These are phyloP conservation scores for Actinia equina DNA, from an alignment of 64 coral and sea anemone genomes.

Conservation along the genomic window DNA sequence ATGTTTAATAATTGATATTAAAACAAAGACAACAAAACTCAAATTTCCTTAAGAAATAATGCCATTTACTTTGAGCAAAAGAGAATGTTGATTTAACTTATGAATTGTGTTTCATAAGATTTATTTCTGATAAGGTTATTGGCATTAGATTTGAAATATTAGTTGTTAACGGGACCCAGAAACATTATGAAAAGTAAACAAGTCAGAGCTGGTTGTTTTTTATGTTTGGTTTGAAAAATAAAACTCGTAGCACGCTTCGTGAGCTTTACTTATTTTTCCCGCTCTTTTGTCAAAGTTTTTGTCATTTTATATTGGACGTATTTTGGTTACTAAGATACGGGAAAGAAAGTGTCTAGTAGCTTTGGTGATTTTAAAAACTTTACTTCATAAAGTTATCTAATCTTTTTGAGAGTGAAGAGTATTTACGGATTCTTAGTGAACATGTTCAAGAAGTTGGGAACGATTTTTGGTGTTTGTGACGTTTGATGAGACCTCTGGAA, in stretches of 20 bases:
- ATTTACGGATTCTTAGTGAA: slow-evolving; percentile 1
- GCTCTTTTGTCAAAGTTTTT: background rate
- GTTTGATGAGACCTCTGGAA: background rate
- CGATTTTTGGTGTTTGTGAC: background rate
- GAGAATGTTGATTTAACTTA: slow-evolving; percentile 12
- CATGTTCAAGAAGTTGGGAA: background rate
- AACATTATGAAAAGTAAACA: slow-evolving; percentile 29
- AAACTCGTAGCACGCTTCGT: background rate
- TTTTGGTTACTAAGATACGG: slow-evolving; percentile 7
- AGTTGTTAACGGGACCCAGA: slow-evolving; percentile 14
- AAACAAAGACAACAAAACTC: slow-evolving; percentile 18
- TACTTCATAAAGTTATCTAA: background rate
- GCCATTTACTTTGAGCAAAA: slow-evolving; percentile 12
- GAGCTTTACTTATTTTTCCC: background rate
- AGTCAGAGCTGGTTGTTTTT: slow-evolving; percentile 3
- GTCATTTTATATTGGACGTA: background rate
- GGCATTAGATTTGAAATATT: slow-evolving; percentile 15
- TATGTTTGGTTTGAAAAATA: slow-evolving; percentile 10
- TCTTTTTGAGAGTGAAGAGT: background rate
- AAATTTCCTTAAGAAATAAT: slow-evolving; percentile 13
- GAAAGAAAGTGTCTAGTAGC: background rate
- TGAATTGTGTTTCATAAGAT: slow-evolving; percentile 2
- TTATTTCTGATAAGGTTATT: slow-evolving; percentile 17
- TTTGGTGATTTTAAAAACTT: background rate
- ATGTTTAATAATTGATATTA: slow-evolving; percentile 9